Base-by-base conservation (phyloP, 2,113 vertebrate genomes). In the Martes martes region DNA sequence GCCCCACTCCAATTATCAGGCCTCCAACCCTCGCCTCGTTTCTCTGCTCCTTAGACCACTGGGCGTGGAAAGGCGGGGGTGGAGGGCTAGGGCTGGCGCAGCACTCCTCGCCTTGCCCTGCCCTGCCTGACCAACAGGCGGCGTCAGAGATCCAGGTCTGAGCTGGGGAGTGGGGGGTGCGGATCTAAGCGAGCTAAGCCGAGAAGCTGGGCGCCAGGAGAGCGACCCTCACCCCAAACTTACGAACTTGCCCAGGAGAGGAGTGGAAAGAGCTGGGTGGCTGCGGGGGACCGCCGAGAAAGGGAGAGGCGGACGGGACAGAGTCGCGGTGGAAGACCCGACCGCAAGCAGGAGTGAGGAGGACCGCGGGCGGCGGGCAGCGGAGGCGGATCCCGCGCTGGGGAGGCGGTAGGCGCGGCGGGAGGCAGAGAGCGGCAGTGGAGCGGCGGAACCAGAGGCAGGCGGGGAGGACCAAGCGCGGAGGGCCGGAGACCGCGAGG, bases 61-160 rank as follows among this genome's bases (percentile, higher is more conserved):
- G 33, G 50, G 67, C 13, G 10, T 55, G 10, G 6, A 79, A 88
- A 76, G 13, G 78, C 82, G 55, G 33, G 47, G 26, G 78, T 47
- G 23, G n/a, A 57, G 50, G 42, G 76, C 61, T 65, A 69, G 18
- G 63, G n/a, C 76, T 18, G 59, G 79, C 45, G n/a, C 89, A 0
- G 78, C 26, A 45, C 96, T 90, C 81, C 90, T 81, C 11, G 63
- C 87, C 93, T 24, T 94, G 97, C 95, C 94, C 95, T 97, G 96
- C 98, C 85, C 95, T 97, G 98, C 96, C 97, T 98, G 97, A 61
- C 98, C 98, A 95, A 98, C 97, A 98, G 98, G 97, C 97, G 98
- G 98, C 98, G 97, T 98, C 97, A 96, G 94, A 98, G 88, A 91
- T 91, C 95, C 47, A 93, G 95, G 59, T 97, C 97, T 97, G 90